Evolutionary conservation across 1,140 invertebrate genomes (phyloP), one percentile per base, ranked within the genome.

Genomic region (Saccostrea cuccullata): DNA sequence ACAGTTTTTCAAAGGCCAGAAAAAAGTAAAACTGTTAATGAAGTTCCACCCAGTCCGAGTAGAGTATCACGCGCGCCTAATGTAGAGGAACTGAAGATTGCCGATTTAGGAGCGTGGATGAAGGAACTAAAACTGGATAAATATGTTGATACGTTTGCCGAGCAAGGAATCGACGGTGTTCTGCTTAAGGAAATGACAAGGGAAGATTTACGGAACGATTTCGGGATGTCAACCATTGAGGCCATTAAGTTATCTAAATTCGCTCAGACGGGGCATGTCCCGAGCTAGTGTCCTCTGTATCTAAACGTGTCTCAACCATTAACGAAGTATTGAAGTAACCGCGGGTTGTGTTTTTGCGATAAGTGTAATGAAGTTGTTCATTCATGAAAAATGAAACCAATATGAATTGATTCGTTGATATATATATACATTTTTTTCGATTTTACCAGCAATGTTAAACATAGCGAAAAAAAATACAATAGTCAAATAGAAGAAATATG

Each of bases 71-170:
- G 82, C 40, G 55, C 20, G 23, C 82, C 55, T n/a, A 55, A 55
- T 12, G 82, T 84, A 55, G 82, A 84, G 82, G 40, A 55, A 55
- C 23, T 85, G 84, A 60, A 36, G 30, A 64, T 85, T 17, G 15
- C 11, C 6, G 84, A 85, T 3, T 56, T 85, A 8, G 84, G 55
- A 9, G 47, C 64, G 17, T 85, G 84, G 84, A 85, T 85, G 84
- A 58, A 64, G 55, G 55, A 85, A 60, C 84, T 85, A 0, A 85
- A 85, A 60, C 56, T 85, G n/a, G 84, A 85, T 17, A 85, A 85
- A 47, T 85, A 85, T 23, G 26, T 85, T n/a, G 20, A 17, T 30
- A n/a, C 30, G 6, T 85, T 85, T 30, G 58, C 55, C 9, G 84
- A 85, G 26, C 55, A 85, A 17, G 58, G 26, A 13, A 64, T 85